These are phyloP conservation scores for Brachyptera risi DNA, from an alignment of 2,888 invertebrate species.

Conservation along the genomic window DNA sequence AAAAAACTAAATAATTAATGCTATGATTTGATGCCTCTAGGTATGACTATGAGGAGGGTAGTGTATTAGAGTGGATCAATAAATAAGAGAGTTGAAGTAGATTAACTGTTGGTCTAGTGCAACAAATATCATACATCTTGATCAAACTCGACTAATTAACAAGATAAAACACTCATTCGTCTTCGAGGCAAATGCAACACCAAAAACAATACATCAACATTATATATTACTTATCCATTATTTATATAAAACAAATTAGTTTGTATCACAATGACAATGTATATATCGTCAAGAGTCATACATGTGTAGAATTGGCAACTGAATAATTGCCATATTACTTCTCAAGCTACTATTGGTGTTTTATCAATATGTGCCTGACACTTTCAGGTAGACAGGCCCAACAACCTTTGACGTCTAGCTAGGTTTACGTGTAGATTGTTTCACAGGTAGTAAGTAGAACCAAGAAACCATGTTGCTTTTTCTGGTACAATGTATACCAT, in stretches of 20 bases:
- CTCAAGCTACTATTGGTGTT: too few species aligned
- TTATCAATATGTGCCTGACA: too few species aligned
- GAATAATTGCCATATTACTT: slow-evolving; percentile 10
- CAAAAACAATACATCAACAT: slow-evolving; percentile 31
- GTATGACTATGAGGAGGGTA: too few species aligned
- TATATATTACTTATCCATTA: slow-evolving; percentile 25
- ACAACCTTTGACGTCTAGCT: too few species aligned
- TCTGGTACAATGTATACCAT: too few species aligned
- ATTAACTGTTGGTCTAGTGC: slow-evolving; percentile 29
- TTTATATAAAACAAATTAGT: slow-evolving; percentile 34
- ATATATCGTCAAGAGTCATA: slow-evolving; percentile 34
- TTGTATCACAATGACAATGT: slow-evolving; percentile 35
- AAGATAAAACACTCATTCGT: too few species aligned
- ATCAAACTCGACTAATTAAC: slow-evolving; percentile 26
- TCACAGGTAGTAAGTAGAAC: background rate
- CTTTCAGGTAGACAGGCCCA: too few species aligned
- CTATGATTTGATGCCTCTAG: too few species aligned
- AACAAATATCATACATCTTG: slow-evolving; percentile 30
- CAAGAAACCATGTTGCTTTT: too few species aligned
- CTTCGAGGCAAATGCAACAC: slow-evolving; percentile 31
- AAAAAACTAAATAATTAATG: too few species aligned
- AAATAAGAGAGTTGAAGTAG: slow-evolving; percentile 23
- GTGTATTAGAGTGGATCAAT: too few species aligned
- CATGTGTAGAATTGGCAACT: slow-evolving; percentile 31
- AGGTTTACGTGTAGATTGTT: too few species aligned